Evolutionary conservation across 2,797 vertebrate species (phyloP).

Genomic region (Hyperoplus lanceolatus): DNA sequence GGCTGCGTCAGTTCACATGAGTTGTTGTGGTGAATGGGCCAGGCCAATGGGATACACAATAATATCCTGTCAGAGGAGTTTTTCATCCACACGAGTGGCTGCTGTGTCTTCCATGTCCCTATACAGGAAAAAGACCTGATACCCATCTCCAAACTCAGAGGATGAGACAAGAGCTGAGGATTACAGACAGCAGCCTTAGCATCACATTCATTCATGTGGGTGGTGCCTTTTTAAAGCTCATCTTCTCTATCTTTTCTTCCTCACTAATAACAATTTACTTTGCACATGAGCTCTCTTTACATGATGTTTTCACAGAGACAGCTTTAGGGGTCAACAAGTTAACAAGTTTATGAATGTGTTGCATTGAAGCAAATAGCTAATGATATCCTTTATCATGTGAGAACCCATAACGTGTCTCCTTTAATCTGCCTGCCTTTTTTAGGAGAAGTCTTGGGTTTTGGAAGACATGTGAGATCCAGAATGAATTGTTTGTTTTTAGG

Average conservation of each 20-base stretch:
- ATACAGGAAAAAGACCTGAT: constrained; percentile 80
- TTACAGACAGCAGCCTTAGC: constrained; percentile 42
- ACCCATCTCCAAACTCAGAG: constrained; percentile 77
- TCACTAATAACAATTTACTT: constrained; percentile 16
- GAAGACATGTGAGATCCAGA: constrained; percentile 60
- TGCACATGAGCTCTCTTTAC: constrained; percentile 4
- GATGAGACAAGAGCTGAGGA: constrained; percentile 62
- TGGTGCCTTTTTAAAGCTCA: constrained; percentile 25
- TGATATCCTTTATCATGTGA: constrained; percentile 39
- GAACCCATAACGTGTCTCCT: constrained; percentile 44
- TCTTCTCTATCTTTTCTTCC: constrained; percentile 24
- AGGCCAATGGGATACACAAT: constrained; percentile 68
- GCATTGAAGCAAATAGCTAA: constrained; percentile 40
- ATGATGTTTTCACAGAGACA: constrained; percentile 14
- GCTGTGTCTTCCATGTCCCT: constrained; percentile 62
- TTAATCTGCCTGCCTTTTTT: constrained; percentile 31
- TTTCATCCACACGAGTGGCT: constrained; percentile 54
- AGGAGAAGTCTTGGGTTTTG: constrained; percentile 9
- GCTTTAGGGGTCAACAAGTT: background rate
- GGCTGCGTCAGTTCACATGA: constrained; percentile 80
- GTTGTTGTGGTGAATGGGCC: constrained; percentile 75
- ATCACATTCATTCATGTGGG: constrained; percentile 31
- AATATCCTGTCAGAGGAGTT: constrained; percentile 76
- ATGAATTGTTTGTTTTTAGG: constrained; percentile 54
- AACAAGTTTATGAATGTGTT: constrained; percentile 12